Base-by-base conservation (phyloP, 2,797 vertebrate genomes). In the Vultur gryphus region DNA sequence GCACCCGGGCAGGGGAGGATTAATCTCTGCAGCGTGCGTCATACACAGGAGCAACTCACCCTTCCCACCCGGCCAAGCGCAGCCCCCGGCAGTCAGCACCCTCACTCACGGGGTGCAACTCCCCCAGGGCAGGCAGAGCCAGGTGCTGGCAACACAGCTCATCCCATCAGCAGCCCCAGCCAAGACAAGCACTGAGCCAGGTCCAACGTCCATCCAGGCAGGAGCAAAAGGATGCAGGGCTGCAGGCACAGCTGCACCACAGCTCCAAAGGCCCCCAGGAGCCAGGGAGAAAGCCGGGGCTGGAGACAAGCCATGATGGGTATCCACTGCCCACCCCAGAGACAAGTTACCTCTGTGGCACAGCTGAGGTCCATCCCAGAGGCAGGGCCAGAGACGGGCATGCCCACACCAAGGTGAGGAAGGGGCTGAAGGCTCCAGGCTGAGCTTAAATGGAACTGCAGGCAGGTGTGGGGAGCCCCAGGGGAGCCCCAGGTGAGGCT, bases 391-490 rank as follows among this genome's bases (percentile, higher is more conserved):
- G 39, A 5, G 16, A 19, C 2, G 10, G 1, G 48, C 3, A 4
- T 4, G 0, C 2, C 3, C 4, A 3, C 14, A 8, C 24, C 1
- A 0, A 48, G 39, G 3, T 0, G 7, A 51, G 17, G 16, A 46
- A 33, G 1, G 2, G 10, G 4, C 0, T 37, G 8, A 13, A 2
- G 4, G 1, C 12, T 9, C 66, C 44, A 41, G 5, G 11, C 16
- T 72, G 83, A 77, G 15, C 55, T 55, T 43, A 46, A 55, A n/a
- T 3, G 10, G 66, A 51, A 11, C 37, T 6, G 0, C 2, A 2
- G 54, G 10, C 9, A 13, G 78, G 37, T 6, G 31, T 41, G 76
- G 39, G 33, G 37, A 77, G 18, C 20, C n/a, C 21, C 64, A 49
- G 76, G 39, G 33, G 37, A 77, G 18, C 20, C n/a, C 21, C 64